Evolutionary conservation across 2,113 vertebrate species (phyloP).

Genomic region (Mirounga angustirostris): DNA sequence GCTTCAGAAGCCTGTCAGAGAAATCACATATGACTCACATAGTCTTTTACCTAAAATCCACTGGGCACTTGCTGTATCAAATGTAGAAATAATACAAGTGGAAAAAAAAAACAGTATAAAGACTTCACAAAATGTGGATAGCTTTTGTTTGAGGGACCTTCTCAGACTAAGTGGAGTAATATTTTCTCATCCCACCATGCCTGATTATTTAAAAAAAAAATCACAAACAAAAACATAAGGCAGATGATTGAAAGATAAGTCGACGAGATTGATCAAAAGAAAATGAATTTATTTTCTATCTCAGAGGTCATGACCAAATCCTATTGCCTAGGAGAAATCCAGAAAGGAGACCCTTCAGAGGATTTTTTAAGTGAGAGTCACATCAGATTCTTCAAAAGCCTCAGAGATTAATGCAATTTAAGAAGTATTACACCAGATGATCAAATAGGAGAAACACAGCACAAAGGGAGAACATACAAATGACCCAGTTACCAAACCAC

Average conservation of each 20-base stretch:
- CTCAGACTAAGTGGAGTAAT: background rate
- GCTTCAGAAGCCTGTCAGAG: background rate
- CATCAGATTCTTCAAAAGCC: conserved; percentile 37
- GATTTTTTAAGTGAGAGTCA: conserved; percentile 58
- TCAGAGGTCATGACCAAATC: background rate
- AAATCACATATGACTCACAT: conserved; percentile 23
- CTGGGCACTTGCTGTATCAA: conserved; percentile 37
- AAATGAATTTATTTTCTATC: background rate
- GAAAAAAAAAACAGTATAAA: background rate
- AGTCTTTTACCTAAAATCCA: conserved; percentile 53
- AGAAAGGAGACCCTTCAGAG: background rate
- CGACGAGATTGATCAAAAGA: background rate
- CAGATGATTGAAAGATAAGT: conserved; percentile 15
- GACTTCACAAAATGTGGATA: background rate
- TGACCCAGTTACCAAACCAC: conserved; percentile 56
- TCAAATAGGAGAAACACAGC: conserved; percentile 9
- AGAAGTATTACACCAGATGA: conserved; percentile 51
- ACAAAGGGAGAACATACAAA: conserved; percentile 59
- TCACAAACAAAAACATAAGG: background rate
- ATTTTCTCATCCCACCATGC: background rate
- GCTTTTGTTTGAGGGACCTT: conserved; percentile 24
- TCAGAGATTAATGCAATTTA: conserved; percentile 48
- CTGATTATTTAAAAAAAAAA: background rate
- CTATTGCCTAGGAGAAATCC: background rate
- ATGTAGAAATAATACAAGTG: conserved; percentile 1